Evolutionary conservation across 1,140 invertebrate species (phyloP).

Genomic region (Caenorhabditis latens): DNA sequence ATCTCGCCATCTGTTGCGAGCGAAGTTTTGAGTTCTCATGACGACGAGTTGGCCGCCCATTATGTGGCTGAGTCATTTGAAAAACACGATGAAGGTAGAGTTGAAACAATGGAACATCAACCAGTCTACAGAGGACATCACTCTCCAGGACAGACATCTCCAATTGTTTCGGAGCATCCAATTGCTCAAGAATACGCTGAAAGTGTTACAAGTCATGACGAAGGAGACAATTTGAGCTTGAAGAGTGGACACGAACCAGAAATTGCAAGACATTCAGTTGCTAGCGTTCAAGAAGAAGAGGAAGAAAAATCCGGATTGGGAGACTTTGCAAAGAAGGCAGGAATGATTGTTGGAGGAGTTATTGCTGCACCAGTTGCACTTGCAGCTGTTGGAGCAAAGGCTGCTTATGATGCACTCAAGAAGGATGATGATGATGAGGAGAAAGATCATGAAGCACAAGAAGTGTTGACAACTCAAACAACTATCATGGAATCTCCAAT

Average conservation of each 20-base stretch:
- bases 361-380: conserved; percentile 60
- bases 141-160: conserved; percentile 40
- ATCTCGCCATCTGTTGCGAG: conserved; percentile 53
- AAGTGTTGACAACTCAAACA: conserved; percentile 38
- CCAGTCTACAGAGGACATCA: conserved; percentile 46
- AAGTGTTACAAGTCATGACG: conserved; percentile 38
- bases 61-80: conserved; percentile 55
- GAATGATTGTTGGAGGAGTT: conserved; percentile 54
- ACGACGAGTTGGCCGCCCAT: conserved; percentile 52
- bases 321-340: conserved; percentile 56
- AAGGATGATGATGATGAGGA: conserved; percentile 17
- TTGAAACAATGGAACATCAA: conserved; percentile 30
- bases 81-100: conserved; percentile 17
- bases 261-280: conserved; percentile 16
- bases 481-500: conserved; percentile 38
- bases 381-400: conserved; percentile 54
- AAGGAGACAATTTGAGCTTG: conserved; percentile 48
- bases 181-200: conserved; percentile 28
- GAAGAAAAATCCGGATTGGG: conserved; percentile 5
- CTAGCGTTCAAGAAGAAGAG: conserved; percentile 19
- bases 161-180: conserved; percentile 48
- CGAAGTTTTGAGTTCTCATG: conserved; percentile 17
- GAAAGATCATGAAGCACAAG: neutral
- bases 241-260: conserved; percentile 13
- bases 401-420: conserved; percentile 56